These are phyloP conservation scores for Platyscapa corneri DNA, from an alignment of 1,140 invertebrate species.

Conservation along the genomic window DNA sequence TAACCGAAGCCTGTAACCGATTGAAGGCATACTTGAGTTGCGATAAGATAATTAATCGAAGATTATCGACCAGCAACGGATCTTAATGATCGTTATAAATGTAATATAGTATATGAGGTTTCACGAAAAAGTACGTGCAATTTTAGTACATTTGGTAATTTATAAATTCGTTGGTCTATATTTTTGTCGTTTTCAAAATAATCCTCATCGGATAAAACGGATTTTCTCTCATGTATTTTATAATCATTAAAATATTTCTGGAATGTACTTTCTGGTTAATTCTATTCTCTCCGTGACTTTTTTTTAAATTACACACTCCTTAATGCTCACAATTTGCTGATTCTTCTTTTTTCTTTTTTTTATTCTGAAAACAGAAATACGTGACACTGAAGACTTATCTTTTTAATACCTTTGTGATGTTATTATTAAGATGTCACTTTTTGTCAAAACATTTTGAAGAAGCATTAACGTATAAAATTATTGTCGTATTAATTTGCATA, in stretches of 20 bases:
- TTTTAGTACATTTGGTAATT: background rate
- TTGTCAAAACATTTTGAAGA: background rate
- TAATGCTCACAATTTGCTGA: background rate
- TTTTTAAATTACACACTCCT: background rate
- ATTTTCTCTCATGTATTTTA: background rate
- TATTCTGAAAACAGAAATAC: too few relatives aligned
- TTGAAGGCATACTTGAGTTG: background rate
- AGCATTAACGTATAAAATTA: background rate
- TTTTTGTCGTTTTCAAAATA: too few relatives aligned
- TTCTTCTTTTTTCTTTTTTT: background rate
- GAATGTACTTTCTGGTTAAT: background rate
- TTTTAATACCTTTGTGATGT: background rate
- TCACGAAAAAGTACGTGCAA: background rate
- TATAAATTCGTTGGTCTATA: too few relatives aligned
- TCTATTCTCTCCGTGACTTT: background rate
- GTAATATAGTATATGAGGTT: background rate
- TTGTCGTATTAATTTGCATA: background rate
- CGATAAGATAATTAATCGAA: constrained; percentile 47
- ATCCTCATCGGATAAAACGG: background rate
- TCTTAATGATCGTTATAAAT: background rate
- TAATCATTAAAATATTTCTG: background rate
- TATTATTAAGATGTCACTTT: background rate
- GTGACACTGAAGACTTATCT: too few relatives aligned
- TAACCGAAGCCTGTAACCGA: constrained; percentile 17
- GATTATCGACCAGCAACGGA: background rate